Base-by-base conservation (phyloP, 2,888 invertebrate genomes). In the Meiosimyza decipiens region DNA sequence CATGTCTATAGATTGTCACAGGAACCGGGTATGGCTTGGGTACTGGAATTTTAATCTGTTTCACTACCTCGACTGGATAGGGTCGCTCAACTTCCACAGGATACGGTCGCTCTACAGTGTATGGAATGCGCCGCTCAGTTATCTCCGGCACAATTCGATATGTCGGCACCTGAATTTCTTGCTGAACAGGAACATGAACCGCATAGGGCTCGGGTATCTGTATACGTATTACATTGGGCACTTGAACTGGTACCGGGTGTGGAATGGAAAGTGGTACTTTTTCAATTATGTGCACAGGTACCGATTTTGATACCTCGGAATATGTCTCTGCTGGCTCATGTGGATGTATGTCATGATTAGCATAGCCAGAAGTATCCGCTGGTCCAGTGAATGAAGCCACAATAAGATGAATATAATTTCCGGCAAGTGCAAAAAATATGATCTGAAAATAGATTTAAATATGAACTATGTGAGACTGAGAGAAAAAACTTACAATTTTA, bases 191-290 rank as follows among this genome's bases (percentile, higher is more conserved):
- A 1, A 93, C 90, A 80, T 92, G 92, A 1, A 93, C 93, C 0
- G 93, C 90, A 87, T 92, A 92, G 2, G 93, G 93, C 74, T 93
- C 92, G 1, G 93, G 93, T 64, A 93, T 92, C 72, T 92, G 91
- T 40, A 93, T 89, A 84, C 91, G 92, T 76, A 93, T 84, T 18
- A 88, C 81, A 77, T 86, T 86, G 22, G 87, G 93, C n/a, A 78
- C 79, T 55, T 77, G 72, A 12, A 79, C 79, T 0, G 79, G 73
- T 52, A 79, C 79, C 12, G 79, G 79, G 67, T 93, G 92, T 0
- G 93, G 93, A 64, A 93, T 90, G n/a, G 93, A 91, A 15, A 93
- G 90, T 1, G 92, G 92, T 76, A 92, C 89, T 87, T 92, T 92
- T 87, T 93, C 92, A 75, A 92, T 89, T 72, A 93, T 91, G 6